phyloP scores from a whole-genome alignment of 2,888 invertebrate species.

The Hesperia comma region DNA sequence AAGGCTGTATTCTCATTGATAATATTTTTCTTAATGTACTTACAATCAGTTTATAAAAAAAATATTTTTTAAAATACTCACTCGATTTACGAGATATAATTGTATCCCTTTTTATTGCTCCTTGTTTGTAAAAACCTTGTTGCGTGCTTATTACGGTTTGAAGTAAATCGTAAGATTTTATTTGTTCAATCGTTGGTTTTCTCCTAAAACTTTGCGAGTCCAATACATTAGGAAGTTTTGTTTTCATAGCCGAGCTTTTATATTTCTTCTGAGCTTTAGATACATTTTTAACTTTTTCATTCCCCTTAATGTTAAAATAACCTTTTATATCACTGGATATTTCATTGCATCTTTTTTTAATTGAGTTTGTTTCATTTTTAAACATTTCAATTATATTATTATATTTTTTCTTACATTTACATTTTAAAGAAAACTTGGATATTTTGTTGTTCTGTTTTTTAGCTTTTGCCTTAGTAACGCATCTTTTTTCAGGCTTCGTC shows the following conservation, averaged over 20 bases:
- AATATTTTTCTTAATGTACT: no score
- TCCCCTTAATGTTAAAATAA: background rate
- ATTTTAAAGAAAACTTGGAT: background rate
- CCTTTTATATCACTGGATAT: conserved; percentile 20
- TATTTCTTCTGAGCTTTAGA: background rate
- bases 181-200: conserved; percentile 36
- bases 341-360: conserved; percentile 48
- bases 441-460: conserved; percentile 31
- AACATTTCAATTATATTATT: conserved; percentile 46
- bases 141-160: conserved; percentile 57
- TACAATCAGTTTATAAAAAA: background rate
- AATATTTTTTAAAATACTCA: background rate
- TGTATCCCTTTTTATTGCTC: background rate
- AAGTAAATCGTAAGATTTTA: conserved; percentile 64
- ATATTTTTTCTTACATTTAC: conserved; percentile 21
- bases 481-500: conserved; percentile 10
- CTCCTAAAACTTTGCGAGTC: background rate
- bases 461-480: conserved; percentile 30
- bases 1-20: no score
- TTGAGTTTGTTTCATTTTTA: conserved; percentile 45
- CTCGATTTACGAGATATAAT: background rate
- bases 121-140: conserved; percentile 19
- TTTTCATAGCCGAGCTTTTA: background rate
- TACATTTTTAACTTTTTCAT: background rate
- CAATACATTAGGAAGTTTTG: background rate